Evolutionary conservation across 2,888 invertebrate genomes (phyloP).

Genomic region (Drosophila kokeensis): DNA sequence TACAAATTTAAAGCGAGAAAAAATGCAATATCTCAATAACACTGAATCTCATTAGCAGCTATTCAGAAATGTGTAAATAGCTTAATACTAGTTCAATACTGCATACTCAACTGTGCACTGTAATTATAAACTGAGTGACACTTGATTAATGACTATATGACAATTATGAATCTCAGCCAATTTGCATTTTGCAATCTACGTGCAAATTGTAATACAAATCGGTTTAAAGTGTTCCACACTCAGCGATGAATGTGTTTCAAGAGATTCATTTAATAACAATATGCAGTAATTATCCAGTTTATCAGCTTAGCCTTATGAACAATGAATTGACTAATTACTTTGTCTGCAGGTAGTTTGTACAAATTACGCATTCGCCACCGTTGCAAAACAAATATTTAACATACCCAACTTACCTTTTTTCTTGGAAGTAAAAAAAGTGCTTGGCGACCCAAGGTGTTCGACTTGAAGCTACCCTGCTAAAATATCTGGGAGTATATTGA

Average conservation of each 20-base stretch:
- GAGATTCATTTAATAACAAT: conserved; percentile 6
- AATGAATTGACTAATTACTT: conserved; percentile 12
- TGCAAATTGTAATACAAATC: conserved; percentile 40
- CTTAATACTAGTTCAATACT: conserved; percentile 34
- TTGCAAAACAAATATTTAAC: conserved; percentile 13
- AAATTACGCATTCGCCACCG: conserved; percentile 59
- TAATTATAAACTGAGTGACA: conserved; percentile 47
- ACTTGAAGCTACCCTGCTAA: conserved; percentile 5
- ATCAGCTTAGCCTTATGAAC: not conserved
- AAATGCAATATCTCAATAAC: conserved; percentile 9
- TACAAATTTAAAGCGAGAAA: not conserved
- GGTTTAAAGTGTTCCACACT: conserved; percentile 28
- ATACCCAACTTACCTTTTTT: conserved; percentile 49
- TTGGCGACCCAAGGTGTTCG: not conserved
- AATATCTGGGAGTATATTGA: not conserved
- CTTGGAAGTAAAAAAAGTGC: conserved; percentile 26
- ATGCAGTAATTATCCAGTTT: conserved; percentile 10
- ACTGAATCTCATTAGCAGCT: conserved; percentile 32
- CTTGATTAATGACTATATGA: conserved; percentile 50
- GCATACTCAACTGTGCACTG: not conserved
- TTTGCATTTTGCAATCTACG: conserved; percentile 50
- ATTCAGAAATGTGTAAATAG: conserved; percentile 15
- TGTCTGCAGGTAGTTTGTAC: conserved; percentile 1
- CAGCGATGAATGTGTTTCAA: conserved; percentile 9
- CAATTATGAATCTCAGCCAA: conserved; percentile 36